Conservation (phyloP, 2,797 vertebrate genomes). For the Crocodylus rhombifer region DNA sequence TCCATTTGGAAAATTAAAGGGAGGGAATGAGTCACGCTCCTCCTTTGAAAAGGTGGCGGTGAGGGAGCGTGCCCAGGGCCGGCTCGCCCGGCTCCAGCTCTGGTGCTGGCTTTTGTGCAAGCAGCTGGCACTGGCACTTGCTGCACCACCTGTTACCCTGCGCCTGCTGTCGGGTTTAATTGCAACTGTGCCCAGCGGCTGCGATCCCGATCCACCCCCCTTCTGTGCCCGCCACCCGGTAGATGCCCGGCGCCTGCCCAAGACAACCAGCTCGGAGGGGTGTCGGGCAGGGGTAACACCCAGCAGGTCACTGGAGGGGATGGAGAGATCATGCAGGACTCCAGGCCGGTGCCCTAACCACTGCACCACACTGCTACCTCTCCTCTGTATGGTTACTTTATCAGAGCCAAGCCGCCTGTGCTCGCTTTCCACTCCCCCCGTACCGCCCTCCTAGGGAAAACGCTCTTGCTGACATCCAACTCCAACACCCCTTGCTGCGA, state of each 20-base stretch:
- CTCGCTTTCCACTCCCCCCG: neutral
- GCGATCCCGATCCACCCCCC: neutral
- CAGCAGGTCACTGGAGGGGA: no score
- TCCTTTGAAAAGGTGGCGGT: conserved; percentile 76
- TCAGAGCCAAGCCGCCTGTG: conserved; percentile 56
- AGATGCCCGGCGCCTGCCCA: no score
- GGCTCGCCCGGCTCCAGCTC: neutral
- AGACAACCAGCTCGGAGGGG: rapidly evolving
- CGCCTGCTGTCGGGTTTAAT: neutral
- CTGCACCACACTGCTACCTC: no score
- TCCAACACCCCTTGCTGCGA: no score
- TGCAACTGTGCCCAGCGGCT: neutral
- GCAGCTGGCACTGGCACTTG: neutral
- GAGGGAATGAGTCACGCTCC: conserved; percentile 72
- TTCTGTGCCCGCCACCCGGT: no score
- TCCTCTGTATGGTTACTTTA: neutral
- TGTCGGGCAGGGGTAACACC: rapidly evolving
- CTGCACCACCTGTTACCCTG: neutral
- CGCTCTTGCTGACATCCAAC: no score
- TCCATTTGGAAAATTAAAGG: conserved; percentile 79
- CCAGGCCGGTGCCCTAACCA: no score
- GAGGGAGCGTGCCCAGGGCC: conserved; percentile 60
- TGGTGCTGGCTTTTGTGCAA: rapidly evolving
- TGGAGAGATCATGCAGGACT: no score
- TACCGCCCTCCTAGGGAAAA: no score